phyloP scores from a whole-genome alignment of 2,888 invertebrate genomes.

The Dryobotodes eremita region DNA sequence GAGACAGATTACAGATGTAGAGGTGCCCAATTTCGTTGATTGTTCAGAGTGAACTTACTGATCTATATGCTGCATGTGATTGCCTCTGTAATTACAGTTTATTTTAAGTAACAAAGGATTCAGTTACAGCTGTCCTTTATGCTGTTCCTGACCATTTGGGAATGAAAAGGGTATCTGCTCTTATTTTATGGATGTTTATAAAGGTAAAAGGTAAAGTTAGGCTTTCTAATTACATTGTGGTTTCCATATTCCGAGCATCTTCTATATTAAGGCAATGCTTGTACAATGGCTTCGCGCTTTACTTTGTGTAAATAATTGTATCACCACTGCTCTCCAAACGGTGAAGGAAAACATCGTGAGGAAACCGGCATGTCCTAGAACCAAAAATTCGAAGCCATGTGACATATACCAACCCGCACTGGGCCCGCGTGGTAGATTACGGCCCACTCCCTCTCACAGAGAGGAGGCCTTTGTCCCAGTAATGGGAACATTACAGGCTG shows the following conservation, averaged over 20 bases:
- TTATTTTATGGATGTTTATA: constrained; percentile 35
- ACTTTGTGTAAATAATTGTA: too few relatives aligned
- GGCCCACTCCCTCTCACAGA: too few relatives aligned
- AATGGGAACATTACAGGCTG: too few relatives aligned
- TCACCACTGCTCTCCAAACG: too few relatives aligned
- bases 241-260: constrained; percentile 2
- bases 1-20: background rate
- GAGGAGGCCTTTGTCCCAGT: too few relatives aligned
- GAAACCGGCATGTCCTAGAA: too few relatives aligned
- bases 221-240: constrained; percentile 41
- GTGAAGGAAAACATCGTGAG: too few relatives aligned
- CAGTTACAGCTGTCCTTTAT: constrained; percentile 50
- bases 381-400: too few relatives aligned
- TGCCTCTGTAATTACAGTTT: constrained; percentile 54
- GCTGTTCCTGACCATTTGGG: constrained; percentile 46
- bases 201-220: constrained; percentile 27
- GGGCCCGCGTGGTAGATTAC: too few relatives aligned
- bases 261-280: constrained; percentile 1
- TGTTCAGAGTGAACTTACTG: constrained; percentile 13
- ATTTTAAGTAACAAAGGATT: constrained; percentile 57
- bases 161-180: constrained; percentile 44
- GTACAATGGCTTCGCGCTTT: too few relatives aligned
- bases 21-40: background rate
- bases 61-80: background rate
- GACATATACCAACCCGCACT: too few relatives aligned